phyloP scores from a whole-genome alignment of 2,113 vertebrate species.

The Apus apus region DNA sequence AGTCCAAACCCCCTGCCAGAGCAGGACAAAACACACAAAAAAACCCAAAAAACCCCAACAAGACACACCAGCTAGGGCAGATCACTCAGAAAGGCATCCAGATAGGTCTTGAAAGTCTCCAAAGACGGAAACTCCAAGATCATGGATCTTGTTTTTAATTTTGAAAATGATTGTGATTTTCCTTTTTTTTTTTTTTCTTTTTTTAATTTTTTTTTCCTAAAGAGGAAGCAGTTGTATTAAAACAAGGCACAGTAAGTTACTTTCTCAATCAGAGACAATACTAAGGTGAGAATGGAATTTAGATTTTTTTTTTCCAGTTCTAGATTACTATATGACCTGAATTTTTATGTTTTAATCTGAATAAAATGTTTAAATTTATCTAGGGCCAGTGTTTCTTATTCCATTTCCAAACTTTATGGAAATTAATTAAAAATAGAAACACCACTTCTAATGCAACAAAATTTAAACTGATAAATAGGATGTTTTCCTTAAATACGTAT shows the following conservation, averaged over 20 bases:
- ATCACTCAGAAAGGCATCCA: too few species aligned
- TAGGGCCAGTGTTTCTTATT: not conserved
- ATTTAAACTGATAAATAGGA: not conserved
- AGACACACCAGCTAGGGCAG: too few species aligned
- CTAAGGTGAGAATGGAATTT: not conserved
- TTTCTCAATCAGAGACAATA: not conserved
- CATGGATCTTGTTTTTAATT: not conserved
- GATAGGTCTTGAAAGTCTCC: too few species aligned
- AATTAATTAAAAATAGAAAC: not conserved
- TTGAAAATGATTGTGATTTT: not conserved
- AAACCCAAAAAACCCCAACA: too few species aligned
- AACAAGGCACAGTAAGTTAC: accelerated
- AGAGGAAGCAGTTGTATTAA: accelerated
- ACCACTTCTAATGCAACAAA: not conserved
- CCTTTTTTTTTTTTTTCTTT: not conserved
- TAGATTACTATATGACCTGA: not conserved
- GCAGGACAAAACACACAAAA: too few species aligned
- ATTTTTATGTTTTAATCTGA: not conserved
- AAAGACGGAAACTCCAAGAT: too few species aligned
- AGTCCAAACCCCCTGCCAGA: too few species aligned
- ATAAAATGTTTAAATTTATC: not conserved
- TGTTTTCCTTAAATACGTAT: not conserved
- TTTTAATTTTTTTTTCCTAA: not conserved
- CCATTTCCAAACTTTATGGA: not conserved
- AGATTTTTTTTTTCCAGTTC: not conserved